Conservation (phyloP, 30 jellyfish, hydroid and myxozoan genomes). For the Sanderia malayensis region DNA sequence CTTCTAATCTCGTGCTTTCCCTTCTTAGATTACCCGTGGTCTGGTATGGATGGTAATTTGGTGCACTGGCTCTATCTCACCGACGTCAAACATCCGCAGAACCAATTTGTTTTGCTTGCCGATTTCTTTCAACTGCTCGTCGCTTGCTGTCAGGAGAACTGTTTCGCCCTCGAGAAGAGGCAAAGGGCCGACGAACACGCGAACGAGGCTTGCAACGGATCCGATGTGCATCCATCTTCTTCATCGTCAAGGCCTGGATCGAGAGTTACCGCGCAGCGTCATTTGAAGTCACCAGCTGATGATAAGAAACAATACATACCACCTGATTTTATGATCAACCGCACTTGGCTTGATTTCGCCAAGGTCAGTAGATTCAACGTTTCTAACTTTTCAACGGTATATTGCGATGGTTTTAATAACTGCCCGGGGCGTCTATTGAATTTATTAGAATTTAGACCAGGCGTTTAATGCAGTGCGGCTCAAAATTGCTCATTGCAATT, state of each 20-base stretch:
- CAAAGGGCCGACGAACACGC: slow-evolving; percentile 32
- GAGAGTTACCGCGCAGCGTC: not conserved
- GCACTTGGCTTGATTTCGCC: slow-evolving; percentile 95
- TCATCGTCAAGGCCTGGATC: slow-evolving; percentile 34
- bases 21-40: slow-evolving; percentile 90
- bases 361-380: too few species aligned
- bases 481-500: too few species aligned
- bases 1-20: not conserved
- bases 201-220: too few species aligned
- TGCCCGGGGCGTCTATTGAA: too few species aligned
- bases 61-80: slow-evolving; percentile 91
- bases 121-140: slow-evolving; percentile 81
- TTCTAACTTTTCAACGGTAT: too few species aligned
- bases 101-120: slow-evolving; percentile 85
- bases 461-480: too few species aligned
- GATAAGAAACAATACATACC: slow-evolving; percentile 72
- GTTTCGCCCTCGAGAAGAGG: slow-evolving; percentile 54
- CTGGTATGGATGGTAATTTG: slow-evolving; percentile 44
- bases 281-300: slow-evolving; percentile 6
- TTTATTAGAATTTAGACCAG: too few species aligned
- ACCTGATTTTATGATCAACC: slow-evolving; percentile 87
- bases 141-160: slow-evolving; percentile 96
- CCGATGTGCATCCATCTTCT: not conserved
- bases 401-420: too few species aligned
- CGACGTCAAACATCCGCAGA: slow-evolving; percentile 77